Conservation (phyloP, 2,888 invertebrate genomes). For the Acronicta psi region DNA sequence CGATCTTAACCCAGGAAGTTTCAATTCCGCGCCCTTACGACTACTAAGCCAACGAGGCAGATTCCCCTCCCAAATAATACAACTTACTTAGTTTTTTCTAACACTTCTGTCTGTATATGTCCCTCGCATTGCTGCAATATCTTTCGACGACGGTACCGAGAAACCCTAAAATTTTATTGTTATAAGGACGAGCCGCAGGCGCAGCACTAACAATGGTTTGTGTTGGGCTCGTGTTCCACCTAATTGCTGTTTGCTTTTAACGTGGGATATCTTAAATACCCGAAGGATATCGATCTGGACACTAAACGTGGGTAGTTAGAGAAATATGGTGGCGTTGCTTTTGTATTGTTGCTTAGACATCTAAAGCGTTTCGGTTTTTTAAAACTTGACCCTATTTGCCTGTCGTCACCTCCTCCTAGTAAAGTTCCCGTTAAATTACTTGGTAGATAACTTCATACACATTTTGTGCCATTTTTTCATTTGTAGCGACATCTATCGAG, state of each 20-base stretch:
- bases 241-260: constrained; percentile 58
- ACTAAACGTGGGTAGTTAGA: constrained; percentile 24
- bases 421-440: too few relatives aligned
- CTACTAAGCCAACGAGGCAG: too few relatives aligned
- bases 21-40: too few relatives aligned
- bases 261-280: constrained; percentile 38
- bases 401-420: too few relatives aligned
- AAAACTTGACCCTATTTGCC: too few relatives aligned
- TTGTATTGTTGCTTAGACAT: background rate
- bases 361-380: background rate
- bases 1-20: too few relatives aligned
- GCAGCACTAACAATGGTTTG: constrained; percentile 38
- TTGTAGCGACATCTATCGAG: too few relatives aligned
- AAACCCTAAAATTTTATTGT: constrained; percentile 61
- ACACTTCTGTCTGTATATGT: constrained; percentile 9
- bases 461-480: too few relatives aligned
- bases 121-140: constrained; percentile 11
- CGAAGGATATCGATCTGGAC: constrained; percentile 26
- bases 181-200: constrained; percentile 16
- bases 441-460: too few relatives aligned
- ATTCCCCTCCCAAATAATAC: too few relatives aligned
- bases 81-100: too few relatives aligned
- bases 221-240: constrained; percentile 30
- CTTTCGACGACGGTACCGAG: constrained; percentile 5
- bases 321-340: constrained; percentile 2